Evolutionary conservation across 2,797 vertebrate species (phyloP).

Genomic region (Gouania willdenowi): DNA sequence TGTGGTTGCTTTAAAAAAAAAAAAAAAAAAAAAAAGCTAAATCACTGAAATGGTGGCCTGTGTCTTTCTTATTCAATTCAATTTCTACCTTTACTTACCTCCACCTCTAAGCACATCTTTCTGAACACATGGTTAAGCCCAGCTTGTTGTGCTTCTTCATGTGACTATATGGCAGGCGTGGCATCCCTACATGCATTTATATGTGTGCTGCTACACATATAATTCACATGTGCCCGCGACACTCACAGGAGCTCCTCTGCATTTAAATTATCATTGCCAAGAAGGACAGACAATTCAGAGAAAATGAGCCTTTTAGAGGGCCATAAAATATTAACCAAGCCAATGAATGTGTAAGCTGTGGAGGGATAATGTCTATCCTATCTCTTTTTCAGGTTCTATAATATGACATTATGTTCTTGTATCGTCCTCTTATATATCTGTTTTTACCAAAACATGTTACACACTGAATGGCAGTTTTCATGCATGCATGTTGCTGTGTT

Average conservation of each 20-base stretch:
- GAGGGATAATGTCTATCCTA: constrained; percentile 41
- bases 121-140: not conserved
- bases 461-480: too few relatives aligned
- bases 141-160: constrained; percentile 20
- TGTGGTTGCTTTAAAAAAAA: too few relatives aligned
- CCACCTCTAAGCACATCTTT: not conserved
- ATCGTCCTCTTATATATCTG: constrained; percentile 14
- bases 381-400: constrained; percentile 28
- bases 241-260: constrained; percentile 31
- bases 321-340: constrained; percentile 68
- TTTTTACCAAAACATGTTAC: too few relatives aligned
- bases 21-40: too few relatives aligned
- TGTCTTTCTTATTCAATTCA: too few relatives aligned
- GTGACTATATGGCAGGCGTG: constrained; percentile 22
- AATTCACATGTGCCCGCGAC: constrained; percentile 47
- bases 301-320: constrained; percentile 66
- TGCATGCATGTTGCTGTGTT: too few relatives aligned
- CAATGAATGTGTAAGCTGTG: constrained; percentile 61
- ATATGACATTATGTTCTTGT: constrained; percentile 37
- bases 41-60: too few relatives aligned
- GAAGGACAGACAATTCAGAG: constrained; percentile 60
- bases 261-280: constrained; percentile 64
- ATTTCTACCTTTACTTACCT: too few relatives aligned
- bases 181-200: constrained; percentile 32
- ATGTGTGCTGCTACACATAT: constrained; percentile 37